Evolutionary conservation across 2,888 invertebrate genomes (phyloP).

Genomic region (Camponotus fellah): DNA sequence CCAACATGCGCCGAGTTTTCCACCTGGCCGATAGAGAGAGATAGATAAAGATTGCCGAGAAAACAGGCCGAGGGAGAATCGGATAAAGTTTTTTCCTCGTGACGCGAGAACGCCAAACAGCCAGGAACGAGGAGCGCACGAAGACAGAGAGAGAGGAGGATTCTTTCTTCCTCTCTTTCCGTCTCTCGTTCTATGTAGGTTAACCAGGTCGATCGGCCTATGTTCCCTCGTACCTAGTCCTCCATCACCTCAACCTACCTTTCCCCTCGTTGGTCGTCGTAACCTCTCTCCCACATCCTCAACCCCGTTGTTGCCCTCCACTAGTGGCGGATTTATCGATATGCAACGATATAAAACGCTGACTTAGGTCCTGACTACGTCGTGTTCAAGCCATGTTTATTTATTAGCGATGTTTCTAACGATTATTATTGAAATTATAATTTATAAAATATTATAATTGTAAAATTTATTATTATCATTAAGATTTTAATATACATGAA

Average conservation of each 20-base stretch:
- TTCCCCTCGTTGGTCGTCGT: constrained; percentile 18
- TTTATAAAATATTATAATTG: constrained; percentile 11
- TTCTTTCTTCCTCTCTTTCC: constrained; percentile 2
- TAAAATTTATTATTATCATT: neutral
- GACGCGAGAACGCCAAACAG: constrained; percentile 37
- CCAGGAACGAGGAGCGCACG: constrained; percentile 18
- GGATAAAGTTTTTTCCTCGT: constrained; percentile 53
- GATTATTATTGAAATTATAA: neutral
- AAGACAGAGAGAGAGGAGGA: constrained; percentile 15
- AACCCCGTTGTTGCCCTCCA: constrained; percentile 21
- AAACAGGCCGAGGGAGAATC: constrained; percentile 31
- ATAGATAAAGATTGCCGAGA: neutral
- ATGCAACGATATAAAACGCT: constrained; percentile 19
- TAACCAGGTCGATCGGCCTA: constrained; percentile 53
- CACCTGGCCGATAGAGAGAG: constrained; percentile 36
- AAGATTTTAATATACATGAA: neutral
- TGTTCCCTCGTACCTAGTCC: constrained; percentile 38
- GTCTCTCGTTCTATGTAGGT: constrained; percentile 33
- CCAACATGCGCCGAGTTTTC: constrained; percentile 39
- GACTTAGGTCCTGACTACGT: neutral
- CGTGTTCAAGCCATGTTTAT: neutral
- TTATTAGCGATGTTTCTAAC: neutral
- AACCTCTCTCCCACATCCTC: constrained; percentile 32
- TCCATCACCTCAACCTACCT: constrained; percentile 39
- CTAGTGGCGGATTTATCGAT: constrained; percentile 22